A percentile compares a stretch with the other conserved stretches of the same genome.
phyloP scores from a whole-genome alignment of 2,888 invertebrate species.

The Caenorhabditis drosophilae region DNA sequence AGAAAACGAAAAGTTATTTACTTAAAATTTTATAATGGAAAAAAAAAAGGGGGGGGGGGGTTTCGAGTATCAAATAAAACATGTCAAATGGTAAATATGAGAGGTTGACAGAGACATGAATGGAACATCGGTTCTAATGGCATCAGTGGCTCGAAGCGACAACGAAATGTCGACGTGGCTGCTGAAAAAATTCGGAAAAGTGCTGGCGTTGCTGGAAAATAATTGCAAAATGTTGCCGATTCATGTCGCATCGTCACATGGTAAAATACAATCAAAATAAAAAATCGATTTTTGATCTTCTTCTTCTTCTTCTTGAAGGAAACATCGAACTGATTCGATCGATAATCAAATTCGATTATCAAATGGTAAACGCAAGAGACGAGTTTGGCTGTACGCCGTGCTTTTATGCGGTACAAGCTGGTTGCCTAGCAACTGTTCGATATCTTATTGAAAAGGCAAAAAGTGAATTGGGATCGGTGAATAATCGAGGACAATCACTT shows the following conservation, averaged over 20 bases:
- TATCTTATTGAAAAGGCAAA: conserved; percentile 62
- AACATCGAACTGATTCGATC: conserved; percentile 63
- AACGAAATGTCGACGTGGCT: conserved; percentile 58
- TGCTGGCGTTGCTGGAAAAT: conserved; percentile 57
- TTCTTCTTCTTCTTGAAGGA: conserved; percentile 40
- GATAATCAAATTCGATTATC: conserved; percentile 59
- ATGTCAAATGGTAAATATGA: too few relatives aligned
- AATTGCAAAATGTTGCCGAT: conserved; percentile 61
- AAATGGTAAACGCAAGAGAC: conserved; percentile 58
- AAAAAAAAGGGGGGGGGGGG: too few relatives aligned
- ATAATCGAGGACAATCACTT: conserved; percentile 60
- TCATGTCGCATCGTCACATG: conserved; percentile 65
- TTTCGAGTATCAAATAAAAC: too few relatives aligned
- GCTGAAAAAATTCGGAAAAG: conserved; percentile 54
- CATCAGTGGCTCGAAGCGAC: conserved; percentile 55
- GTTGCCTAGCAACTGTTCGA: conserved; percentile 56
- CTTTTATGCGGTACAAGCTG: conserved; percentile 63
- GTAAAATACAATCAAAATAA: too few relatives aligned
- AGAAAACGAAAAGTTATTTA: not conserved
- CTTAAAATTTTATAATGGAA: too few relatives aligned
- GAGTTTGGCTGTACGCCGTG: conserved; percentile 63
- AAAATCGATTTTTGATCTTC: conserved; percentile 1
- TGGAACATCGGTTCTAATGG: conserved; percentile 62
- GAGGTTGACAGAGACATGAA: conserved; percentile 53
- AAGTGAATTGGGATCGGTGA: conserved; percentile 53